Base-by-base conservation (phyloP, 2,888 invertebrate species). In the Lordiphosa fenestrarum region DNA sequence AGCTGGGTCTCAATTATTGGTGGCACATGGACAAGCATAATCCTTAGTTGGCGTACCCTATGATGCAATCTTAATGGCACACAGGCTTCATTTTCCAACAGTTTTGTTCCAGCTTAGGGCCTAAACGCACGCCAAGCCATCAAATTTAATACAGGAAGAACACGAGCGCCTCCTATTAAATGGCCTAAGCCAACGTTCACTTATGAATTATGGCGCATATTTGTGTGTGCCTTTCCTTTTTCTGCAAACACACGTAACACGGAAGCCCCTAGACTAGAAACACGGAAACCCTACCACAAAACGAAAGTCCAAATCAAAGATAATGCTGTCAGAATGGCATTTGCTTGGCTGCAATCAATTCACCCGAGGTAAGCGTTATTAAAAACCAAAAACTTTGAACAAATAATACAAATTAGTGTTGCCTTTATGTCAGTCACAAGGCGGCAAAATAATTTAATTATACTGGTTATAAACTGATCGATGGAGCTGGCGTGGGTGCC, bases 401-500 rank as follows among this genome's bases (percentile, higher is more conserved):
- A 68, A 70, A 82, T 59, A 66, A 57, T 48, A 39, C 48, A 13
- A 10, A 15, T 25, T 3, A 6, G 25, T 25, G 23, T 25, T 6
- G 6, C 23, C 2, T 33, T 30, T 56, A 48, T 53, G 65, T 81
- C 69, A 60, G 77, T 84, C 78, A 72, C 78, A 77, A 73, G 84
- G 65, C 54, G 47, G 60, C 50, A 10, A 30, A 21, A 21, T 69
- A 80, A 73, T 84, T 74, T 67, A 84, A 84, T 80, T 80, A 80
- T 74, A 72, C 67, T 66, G 66, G 52, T 56, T 77, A 71, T 77
- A 84, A 81, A 74, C 84, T 68, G 74, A 76, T 71, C 73, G 40
- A 44, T 44, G 7, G 44, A 47, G 47, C 33, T 15, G 15, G 15
- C 40, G 69, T 56, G 78, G 74, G 77, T 68, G 81, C 62, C 65